A percentile compares a stretch with the other conserved stretches of the same genome.
phyloP scores from a whole-genome alignment of 2,113 vertebrate genomes.

The Peromyscus maniculatus region DNA sequence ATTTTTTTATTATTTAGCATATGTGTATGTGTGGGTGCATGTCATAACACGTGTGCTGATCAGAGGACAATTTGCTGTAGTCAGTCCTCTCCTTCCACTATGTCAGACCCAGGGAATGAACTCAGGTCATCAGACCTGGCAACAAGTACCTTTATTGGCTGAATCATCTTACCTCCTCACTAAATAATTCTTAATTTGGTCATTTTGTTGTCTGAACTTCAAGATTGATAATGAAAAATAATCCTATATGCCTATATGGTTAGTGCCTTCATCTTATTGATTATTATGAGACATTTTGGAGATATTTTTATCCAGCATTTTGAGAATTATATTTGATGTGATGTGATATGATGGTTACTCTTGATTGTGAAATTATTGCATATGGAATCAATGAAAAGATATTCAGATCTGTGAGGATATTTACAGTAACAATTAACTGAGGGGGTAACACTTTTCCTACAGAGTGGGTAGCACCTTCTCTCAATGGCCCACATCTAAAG shows the following conservation, averaged over 20 bases:
- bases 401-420: not conserved
- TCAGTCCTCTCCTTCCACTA: not conserved
- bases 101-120: not conserved
- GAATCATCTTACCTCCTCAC: not conserved
- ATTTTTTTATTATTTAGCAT: not conserved
- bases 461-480: not conserved
- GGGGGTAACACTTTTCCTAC: not conserved
- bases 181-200: constrained; percentile 58
- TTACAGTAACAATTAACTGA: not conserved
- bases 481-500: not conserved
- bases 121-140: not conserved
- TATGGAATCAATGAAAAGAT: too few relatives aligned
- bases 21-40: not conserved
- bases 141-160: not conserved
- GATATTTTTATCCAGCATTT: not conserved
- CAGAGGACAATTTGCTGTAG: not conserved
- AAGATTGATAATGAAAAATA: not conserved
- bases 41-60: not conserved
- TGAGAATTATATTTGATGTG: constrained; percentile 52
- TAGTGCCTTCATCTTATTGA: not conserved
- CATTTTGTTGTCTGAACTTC: not conserved
- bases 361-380: not conserved
- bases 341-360: not conserved
- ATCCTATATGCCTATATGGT: not conserved
- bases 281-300: constrained; percentile 44